Evolutionary conservation across 2,888 invertebrate genomes (phyloP).

Genomic region (Phalangium opilio): DNA sequence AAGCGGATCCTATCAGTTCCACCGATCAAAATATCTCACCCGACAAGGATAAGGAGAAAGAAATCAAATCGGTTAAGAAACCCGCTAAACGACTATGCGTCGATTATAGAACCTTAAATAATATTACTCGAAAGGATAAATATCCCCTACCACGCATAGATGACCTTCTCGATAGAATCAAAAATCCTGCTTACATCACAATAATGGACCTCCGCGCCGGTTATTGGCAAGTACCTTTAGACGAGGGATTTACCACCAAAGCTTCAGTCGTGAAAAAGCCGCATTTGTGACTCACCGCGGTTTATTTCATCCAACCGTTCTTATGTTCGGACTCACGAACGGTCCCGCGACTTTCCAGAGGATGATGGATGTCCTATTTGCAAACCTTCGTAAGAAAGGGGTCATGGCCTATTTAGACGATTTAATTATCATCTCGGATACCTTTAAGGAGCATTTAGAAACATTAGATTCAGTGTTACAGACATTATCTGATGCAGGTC

Average conservation of each 20-base stretch:
- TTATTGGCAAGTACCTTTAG: slow-evolving; percentile 16
- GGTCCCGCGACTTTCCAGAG: slow-evolving; percentile 13
- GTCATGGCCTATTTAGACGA: too few species aligned
- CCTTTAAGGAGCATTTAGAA: too few species aligned
- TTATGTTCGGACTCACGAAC: slow-evolving; percentile 15
- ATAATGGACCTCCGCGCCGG: slow-evolving; percentile 13
- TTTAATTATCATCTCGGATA: too few species aligned
- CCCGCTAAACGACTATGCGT: slow-evolving; percentile 3
- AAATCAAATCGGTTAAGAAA: too few species aligned
- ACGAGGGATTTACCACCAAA: too few species aligned
- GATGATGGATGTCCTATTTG: slow-evolving; percentile 13
- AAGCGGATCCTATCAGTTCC: not conserved
- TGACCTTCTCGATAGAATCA: too few species aligned
- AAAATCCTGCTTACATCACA: too few species aligned
- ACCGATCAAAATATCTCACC: too few species aligned
- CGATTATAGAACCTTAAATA: slow-evolving; percentile 9
- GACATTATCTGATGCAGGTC: too few species aligned
- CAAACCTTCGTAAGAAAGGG: too few species aligned
- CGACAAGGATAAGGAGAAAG: too few species aligned
- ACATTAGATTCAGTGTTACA: too few species aligned
- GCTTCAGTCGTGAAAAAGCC: slow-evolving; percentile 12
- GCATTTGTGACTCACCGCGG: slow-evolving; percentile 16
- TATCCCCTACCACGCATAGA: not conserved
- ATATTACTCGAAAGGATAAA: slow-evolving; percentile 3
- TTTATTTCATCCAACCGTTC: slow-evolving; percentile 10